phyloP scores from a whole-genome alignment of 2,888 invertebrate species.

The Argyresthia goedartella region DNA sequence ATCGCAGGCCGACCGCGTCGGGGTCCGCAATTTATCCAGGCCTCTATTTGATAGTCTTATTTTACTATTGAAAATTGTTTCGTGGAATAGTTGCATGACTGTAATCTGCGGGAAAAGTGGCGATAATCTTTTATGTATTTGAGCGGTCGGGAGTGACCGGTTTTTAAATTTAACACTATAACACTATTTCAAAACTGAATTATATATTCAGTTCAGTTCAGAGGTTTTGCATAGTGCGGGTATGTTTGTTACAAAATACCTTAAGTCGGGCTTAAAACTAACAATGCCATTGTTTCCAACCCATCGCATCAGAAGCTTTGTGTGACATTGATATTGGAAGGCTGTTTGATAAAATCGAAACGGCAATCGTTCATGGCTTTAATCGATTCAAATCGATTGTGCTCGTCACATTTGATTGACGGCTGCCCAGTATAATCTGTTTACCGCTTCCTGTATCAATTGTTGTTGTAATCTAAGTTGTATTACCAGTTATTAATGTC shows the following conservation, averaged over 20 bases:
- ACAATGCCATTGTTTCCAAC: background rate
- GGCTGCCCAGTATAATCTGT: conserved; percentile 60
- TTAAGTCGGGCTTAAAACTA: too few relatives aligned
- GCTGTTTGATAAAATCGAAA: conserved; percentile 41
- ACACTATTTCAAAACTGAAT: too few relatives aligned
- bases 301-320: background rate
- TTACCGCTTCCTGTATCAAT: conserved; percentile 57
- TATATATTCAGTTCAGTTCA: too few relatives aligned
- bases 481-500: conserved; percentile 60
- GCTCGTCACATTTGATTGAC: conserved; percentile 52
- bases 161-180: too few relatives aligned
- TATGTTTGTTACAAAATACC: too few relatives aligned
- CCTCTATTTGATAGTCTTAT: conserved; percentile 44
- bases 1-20: conserved; percentile 34
- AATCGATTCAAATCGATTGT: conserved; percentile 54
- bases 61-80: conserved; percentile 50
- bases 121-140: conserved; percentile 7
- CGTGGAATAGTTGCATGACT: conserved; percentile 23
- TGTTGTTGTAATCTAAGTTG: conserved; percentile 56
- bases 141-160: background rate
- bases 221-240: too few relatives aligned
- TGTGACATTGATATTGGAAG: conserved; percentile 12
- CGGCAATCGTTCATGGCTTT: conserved; percentile 42
- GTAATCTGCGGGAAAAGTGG: conserved; percentile 5
- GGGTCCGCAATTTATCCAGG: conserved; percentile 49